Base-by-base conservation (phyloP, 2,797 vertebrate genomes). In the Protosalanx chinensis region DNA sequence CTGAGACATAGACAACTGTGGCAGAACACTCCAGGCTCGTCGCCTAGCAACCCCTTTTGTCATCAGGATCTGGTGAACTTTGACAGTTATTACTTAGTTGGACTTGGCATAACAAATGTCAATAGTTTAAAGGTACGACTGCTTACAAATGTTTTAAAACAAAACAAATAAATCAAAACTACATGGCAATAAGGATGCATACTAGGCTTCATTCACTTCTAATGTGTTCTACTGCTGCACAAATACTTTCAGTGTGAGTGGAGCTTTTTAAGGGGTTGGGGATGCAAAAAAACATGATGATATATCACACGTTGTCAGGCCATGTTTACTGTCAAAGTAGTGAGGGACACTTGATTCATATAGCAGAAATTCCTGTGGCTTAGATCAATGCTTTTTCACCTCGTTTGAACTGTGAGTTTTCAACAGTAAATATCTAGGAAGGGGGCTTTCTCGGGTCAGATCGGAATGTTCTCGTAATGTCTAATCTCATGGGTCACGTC, bases 11-110 rank as follows among this genome's bases (percentile, higher is more conserved):
- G 18, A 72, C 69, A 67, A n/a, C 16, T 68, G 32, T 68, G 58
- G 51, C 51, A 49, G 46, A 30, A 51, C 16, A 59, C 74, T 20
- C 72, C 12, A 73, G 73, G 72, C 68, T 76, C 56, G 64, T 62
- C 57, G 53, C 16, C 64, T 37, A 6, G 64, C 41, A 46, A 68
- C 64, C 16, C 4, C 20, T 60, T 60, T 37, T 18, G n/a, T 41
- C 32, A 37, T 35, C 32, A 37, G 30, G 29, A 32, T 32, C 13
- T 33, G 60, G 15, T 62, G 15, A 32, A 29, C 13, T 18, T 60
- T 29, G 12, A 30, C 16, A 15, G 6, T 33, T 13, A 30, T 12
- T 29, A 62, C 16, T 60, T 60, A 60, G 23, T 27, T 58, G 20
- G 58, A 60, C 20, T 23, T 60, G 20, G 13, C 23, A 6, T 60